phyloP scores from a whole-genome alignment of 2,797 vertebrate species.

The Pseudochaenichthys georgianus region DNA sequence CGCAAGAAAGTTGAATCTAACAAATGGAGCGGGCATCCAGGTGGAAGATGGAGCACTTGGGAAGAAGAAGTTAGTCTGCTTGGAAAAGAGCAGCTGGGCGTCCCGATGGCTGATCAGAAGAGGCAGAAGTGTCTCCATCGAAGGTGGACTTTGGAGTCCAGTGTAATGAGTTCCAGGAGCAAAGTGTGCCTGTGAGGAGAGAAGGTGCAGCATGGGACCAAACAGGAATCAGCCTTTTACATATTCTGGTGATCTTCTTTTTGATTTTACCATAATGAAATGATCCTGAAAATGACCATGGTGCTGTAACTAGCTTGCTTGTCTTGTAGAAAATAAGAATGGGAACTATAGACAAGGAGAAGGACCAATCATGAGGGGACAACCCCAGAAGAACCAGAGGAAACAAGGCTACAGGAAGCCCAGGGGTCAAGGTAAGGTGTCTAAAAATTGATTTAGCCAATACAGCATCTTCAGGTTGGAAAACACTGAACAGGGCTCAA shows the following conservation, averaged over 20 bases:
- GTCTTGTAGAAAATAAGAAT: slow-evolving; percentile 30
- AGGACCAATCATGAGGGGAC: too few relatives aligned
- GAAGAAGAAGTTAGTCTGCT: background rate
- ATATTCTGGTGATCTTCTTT: slow-evolving; percentile 49
- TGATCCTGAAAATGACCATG: background rate
- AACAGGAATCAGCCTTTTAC: background rate
- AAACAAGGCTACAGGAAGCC: slow-evolving; percentile 35
- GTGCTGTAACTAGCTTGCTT: background rate
- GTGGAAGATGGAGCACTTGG: background rate
- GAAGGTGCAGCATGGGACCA: too few relatives aligned
- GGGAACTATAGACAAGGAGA: too few relatives aligned
- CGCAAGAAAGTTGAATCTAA: background rate
- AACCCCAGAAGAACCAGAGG: slow-evolving; percentile 37
- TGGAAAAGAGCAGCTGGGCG: too few relatives aligned
- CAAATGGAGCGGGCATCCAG: background rate
- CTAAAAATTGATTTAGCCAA: too few relatives aligned
- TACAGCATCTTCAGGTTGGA: background rate
- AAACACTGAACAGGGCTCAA: too few relatives aligned
- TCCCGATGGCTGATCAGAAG: too few relatives aligned
- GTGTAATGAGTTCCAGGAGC: too few relatives aligned
- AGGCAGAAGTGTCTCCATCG: too few relatives aligned
- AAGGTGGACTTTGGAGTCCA: too few relatives aligned
- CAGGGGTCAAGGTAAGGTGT: slow-evolving; percentile 52
- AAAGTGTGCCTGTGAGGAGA: too few relatives aligned
- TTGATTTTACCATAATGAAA: background rate